A percentile compares a stretch with the other conserved stretches of the same genome.
Conservation (phyloP, 2,113 vertebrate species). For the Ifrita kowaldi region DNA sequence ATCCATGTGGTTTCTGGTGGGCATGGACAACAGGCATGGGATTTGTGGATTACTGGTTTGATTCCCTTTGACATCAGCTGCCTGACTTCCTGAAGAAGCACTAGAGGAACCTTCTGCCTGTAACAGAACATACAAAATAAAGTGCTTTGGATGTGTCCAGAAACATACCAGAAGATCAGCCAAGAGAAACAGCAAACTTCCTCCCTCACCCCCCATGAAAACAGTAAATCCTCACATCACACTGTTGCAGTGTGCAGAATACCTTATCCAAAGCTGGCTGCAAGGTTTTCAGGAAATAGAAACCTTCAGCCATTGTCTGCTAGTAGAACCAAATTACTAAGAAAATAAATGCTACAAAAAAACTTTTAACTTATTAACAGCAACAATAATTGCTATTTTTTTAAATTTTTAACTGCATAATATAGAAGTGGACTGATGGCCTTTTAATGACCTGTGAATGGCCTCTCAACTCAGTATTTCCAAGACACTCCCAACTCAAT, state of each 20-base stretch:
- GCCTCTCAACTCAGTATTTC: not conserved
- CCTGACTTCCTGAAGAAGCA: constrained; percentile 77
- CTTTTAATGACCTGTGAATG: not conserved
- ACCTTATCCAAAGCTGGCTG: not conserved
- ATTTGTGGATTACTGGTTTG: constrained; percentile 81
- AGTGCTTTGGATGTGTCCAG: not conserved
- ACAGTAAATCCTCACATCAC: not conserved
- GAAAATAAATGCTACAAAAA: not conserved
- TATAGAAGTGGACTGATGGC: not conserved
- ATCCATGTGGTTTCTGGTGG: constrained; percentile 97
- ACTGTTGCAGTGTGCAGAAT: not conserved
- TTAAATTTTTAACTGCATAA: not conserved
- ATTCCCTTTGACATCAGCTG: constrained; percentile 77
- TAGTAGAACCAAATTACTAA: not conserved
- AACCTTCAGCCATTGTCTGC: not conserved
- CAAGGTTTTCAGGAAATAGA: not conserved
- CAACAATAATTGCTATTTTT: not conserved
- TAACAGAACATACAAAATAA: not conserved
- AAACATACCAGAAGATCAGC: not conserved
- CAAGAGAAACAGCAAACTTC: not conserved
- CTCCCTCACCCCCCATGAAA: not conserved
- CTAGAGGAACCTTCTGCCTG: constrained; percentile 83
- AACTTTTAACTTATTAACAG: not conserved
- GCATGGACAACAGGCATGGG: constrained; percentile 93
- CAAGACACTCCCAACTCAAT: not conserved